Conservation (phyloP, 1,140 invertebrate species). For the Brachionus manjavacas region DNA sequence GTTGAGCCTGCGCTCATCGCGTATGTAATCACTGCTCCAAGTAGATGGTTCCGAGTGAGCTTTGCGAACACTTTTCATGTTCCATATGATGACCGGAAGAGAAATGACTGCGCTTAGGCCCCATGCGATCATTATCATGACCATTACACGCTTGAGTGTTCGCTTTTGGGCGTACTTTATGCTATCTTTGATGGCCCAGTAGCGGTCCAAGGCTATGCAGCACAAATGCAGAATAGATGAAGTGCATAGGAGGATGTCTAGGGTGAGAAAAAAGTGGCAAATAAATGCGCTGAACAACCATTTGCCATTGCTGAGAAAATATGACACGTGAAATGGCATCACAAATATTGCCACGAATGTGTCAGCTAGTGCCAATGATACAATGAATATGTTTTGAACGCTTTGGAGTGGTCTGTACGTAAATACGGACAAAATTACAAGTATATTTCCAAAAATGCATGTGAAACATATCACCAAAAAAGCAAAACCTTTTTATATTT, state of each 20-base stretch:
- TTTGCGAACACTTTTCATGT: background rate
- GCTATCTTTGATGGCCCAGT: conserved; percentile 87
- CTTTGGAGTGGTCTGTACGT: conserved; percentile 90
- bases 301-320: conserved; percentile 71
- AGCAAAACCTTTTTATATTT: background rate
- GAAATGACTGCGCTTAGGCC: conserved; percentile 52
- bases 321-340: conserved; percentile 83
- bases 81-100: conserved; percentile 24
- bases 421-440: conserved; percentile 91
- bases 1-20: background rate
- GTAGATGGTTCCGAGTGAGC: background rate
- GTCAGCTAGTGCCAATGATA: conserved; percentile 92
- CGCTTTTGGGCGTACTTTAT: conserved; percentile 94
- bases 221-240: conserved; percentile 93
- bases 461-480: conserved; percentile 60
- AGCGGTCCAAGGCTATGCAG: conserved; percentile 75
- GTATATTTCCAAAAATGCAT: conserved; percentile 68
- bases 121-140: conserved; percentile 88
- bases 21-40: background rate
- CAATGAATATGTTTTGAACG: conserved; percentile 96
- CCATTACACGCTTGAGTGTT: conserved; percentile 79
- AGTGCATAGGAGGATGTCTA: conserved; percentile 91
- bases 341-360: conserved; percentile 91
- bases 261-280: conserved; percentile 82
- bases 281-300: conserved; percentile 52